phyloP scores from a whole-genome alignment of 1,140 invertebrate genomes.

The Lucilia cuprina region DNA sequence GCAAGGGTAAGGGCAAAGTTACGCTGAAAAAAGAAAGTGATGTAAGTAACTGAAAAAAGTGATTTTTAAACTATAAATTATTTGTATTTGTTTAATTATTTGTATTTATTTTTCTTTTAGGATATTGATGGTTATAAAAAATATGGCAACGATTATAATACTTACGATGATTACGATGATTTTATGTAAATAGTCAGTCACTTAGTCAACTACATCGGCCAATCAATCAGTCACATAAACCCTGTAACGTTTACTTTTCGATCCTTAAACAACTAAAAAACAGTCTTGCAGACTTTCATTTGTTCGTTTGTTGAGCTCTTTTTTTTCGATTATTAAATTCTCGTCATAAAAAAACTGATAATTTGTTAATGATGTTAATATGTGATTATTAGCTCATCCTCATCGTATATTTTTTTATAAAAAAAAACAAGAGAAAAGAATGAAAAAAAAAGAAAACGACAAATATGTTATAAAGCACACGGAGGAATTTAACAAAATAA shows the following conservation, averaged over 20 bases:
- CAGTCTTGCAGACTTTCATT: background rate
- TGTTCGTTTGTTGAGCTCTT: conserved; percentile 10
- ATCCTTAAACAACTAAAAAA: background rate
- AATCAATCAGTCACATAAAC: background rate
- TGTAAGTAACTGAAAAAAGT: conserved; percentile 65
- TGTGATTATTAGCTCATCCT: background rate
- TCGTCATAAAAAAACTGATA: background rate
- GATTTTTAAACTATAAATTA: conserved; percentile 31
- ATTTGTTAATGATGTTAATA: background rate
- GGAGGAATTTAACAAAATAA: background rate
- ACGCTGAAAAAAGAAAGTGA: conserved; percentile 79
- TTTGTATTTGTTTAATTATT: conserved; percentile 32
- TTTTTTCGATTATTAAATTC: background rate
- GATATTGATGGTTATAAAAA: conserved; percentile 63
- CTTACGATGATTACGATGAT: conserved; percentile 69
- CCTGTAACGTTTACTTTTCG: background rate
- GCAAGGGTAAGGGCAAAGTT: conserved; percentile 79
- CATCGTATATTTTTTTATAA: background rate
- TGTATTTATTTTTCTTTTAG: conserved; percentile 47
- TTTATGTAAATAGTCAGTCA: conserved; percentile 68
- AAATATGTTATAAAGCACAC: background rate
- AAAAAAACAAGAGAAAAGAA: background rate
- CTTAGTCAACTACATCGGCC: too few relatives aligned
- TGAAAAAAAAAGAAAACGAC: background rate
- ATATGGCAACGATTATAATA: conserved; percentile 66